These are phyloP conservation scores for Torymus tubicola DNA, from an alignment of 2,888 invertebrate species.

Conservation along the genomic window DNA sequence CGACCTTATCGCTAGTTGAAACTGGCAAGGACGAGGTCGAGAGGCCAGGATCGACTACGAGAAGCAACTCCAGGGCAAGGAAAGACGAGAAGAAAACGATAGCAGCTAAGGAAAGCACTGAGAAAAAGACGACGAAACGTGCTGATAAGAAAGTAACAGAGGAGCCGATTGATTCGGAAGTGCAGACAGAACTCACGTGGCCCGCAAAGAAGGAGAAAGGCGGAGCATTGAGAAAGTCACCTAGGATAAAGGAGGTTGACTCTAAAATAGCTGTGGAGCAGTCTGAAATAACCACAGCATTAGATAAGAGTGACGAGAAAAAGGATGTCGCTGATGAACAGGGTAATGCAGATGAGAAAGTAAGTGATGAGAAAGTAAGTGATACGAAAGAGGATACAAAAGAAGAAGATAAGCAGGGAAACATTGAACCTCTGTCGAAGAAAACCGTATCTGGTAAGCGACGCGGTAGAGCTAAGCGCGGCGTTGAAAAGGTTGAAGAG, in stretches of 20 bases:
- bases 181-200: neutral
- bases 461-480: constrained; percentile 61
- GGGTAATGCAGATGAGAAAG: constrained; percentile 25
- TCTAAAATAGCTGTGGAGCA: constrained; percentile 34
- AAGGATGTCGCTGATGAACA: neutral
- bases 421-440: constrained; percentile 3
- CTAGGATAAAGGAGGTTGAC: constrained; percentile 61
- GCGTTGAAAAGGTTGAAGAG: neutral
- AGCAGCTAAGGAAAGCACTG: neutral
- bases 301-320: neutral
- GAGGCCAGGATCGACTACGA: constrained; percentile 54
- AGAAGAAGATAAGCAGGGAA: constrained; percentile 6
- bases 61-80: constrained; percentile 56
- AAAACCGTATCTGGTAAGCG: constrained; percentile 60
- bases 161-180: constrained; percentile 10
- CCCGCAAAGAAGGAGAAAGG: constrained; percentile 53
- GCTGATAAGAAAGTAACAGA: constrained; percentile 15
- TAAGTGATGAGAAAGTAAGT: neutral
- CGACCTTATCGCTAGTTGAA: neutral
- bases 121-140: constrained; percentile 42
- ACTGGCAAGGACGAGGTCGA: constrained; percentile 28
- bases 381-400: neutral
- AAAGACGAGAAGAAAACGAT: constrained; percentile 12
- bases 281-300: neutral
- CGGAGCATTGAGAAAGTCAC: constrained; percentile 64